Evolutionary conservation across 2,113 vertebrate species (phyloP).

Genomic region (Hemiscyllium ocellatum): DNA sequence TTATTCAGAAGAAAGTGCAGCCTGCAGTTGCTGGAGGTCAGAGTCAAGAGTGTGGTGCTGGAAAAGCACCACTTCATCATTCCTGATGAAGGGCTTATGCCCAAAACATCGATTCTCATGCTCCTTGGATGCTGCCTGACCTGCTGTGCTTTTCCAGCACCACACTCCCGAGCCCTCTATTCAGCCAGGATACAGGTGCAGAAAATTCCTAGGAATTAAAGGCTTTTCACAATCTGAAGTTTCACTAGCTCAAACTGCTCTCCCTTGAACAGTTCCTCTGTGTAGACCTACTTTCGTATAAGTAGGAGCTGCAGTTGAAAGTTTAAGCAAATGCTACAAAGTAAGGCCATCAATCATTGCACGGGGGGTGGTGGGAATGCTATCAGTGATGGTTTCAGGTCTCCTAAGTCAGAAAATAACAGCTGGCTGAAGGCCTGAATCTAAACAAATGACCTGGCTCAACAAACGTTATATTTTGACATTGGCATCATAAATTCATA

Average conservation of each 20-base stretch:
- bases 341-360: neutral
- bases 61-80: too few species aligned
- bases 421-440: neutral
- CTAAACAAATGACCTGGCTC: neutral
- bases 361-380: too few species aligned
- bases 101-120: too few species aligned
- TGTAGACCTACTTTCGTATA: neutral
- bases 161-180: neutral
- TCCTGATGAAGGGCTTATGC: too few species aligned
- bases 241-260: neutral
- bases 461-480: neutral
- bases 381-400: neutral
- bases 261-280: neutral
- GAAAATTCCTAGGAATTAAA: neutral
- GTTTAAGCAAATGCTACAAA: neutral
- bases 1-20: too few species aligned
- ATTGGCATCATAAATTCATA: too few species aligned
- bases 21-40: too few species aligned
- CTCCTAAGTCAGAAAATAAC: neutral
- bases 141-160: too few species aligned
- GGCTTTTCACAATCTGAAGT: neutral
- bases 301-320: neutral
- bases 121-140: too few species aligned
- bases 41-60: too few species aligned
- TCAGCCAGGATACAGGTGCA: neutral